Conservation (phyloP, 2,113 vertebrate genomes). For the Hypanus sabinus region DNA sequence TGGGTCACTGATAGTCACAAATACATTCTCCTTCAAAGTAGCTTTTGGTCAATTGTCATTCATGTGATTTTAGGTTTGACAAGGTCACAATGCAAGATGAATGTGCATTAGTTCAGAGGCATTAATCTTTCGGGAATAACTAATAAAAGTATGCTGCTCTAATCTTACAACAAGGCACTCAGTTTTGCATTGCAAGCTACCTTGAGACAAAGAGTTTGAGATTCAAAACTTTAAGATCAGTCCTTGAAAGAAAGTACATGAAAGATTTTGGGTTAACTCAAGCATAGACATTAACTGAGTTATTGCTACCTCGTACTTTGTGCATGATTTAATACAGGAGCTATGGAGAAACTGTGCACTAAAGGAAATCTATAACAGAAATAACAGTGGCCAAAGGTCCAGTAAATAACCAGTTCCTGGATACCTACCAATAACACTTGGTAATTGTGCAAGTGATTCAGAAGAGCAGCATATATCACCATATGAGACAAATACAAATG, state of each 20-base stretch:
- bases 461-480: background rate
- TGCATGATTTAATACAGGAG: background rate
- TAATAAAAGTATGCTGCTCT: conserved; percentile 28
- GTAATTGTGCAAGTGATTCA: background rate
- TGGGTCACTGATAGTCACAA: conserved; percentile 23
- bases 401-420: background rate
- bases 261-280: conserved; percentile 3
- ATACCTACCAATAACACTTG: background rate
- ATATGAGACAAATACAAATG: background rate
- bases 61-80: conserved; percentile 22
- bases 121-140: background rate
- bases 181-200: conserved; percentile 18
- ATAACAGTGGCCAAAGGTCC: background rate
- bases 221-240: background rate
- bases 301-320: background rate
- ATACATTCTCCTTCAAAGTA: conserved; percentile 20
- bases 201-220: background rate
- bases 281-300: background rate
- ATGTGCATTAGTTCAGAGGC: background rate
- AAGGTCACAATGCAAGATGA: conserved; percentile 17
- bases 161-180: background rate
- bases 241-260: background rate
- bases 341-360: background rate
- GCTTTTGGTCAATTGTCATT: background rate
- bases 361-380: conserved; percentile 30